Evolutionary conservation across 1,140 invertebrate genomes (phyloP), one percentile per base, ranked within the genome.

Genomic region (Caerostris extrusa): DNA sequence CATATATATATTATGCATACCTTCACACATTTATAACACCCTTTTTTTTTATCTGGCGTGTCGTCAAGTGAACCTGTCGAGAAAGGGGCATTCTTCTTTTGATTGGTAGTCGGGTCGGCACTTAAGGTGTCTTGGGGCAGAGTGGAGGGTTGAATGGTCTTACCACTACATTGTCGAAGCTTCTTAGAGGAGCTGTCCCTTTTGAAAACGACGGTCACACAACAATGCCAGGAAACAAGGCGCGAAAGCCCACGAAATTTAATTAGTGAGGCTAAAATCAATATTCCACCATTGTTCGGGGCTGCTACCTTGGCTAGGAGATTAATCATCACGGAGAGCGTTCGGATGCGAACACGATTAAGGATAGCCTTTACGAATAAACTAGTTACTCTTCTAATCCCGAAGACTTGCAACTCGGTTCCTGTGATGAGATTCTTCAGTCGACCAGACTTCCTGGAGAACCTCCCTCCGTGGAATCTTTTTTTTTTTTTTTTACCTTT

Each of bases 211-310:
- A 85, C 90, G 69, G 81, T 77, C 81, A 60, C 77, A 91, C 77
- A 90, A 91, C 81, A 85, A 91, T 91, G 77, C 58, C 57, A 77
- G 69, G 90, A 91, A 91, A 81, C 91, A 69, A 55, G 91, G 83
- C 67, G 67, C 77, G 81, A 91, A 85, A 91, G 58, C 61, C 69
- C 19, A 86, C 91, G 83, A 93, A 93, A 93, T 93, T 93, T 93
- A 93, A 93, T 93, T 93, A 93, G 82, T 93, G 83, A 71, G 82
- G 56, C 91, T 87, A 93, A 93, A 93, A 93, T 93, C 91, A 93
- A 93, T 93, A 93, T 55, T 19, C 67, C 55, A 86, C 58, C 71
- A 83, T 34, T 69, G 60, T 87, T 64, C 60, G 17, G 34, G 14
- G 60, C 53, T 60, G 55, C 61, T 93, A 69, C 82, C 71, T 67